phyloP scores from a whole-genome alignment of 2,113 vertebrate species.

The Solea solea region DNA sequence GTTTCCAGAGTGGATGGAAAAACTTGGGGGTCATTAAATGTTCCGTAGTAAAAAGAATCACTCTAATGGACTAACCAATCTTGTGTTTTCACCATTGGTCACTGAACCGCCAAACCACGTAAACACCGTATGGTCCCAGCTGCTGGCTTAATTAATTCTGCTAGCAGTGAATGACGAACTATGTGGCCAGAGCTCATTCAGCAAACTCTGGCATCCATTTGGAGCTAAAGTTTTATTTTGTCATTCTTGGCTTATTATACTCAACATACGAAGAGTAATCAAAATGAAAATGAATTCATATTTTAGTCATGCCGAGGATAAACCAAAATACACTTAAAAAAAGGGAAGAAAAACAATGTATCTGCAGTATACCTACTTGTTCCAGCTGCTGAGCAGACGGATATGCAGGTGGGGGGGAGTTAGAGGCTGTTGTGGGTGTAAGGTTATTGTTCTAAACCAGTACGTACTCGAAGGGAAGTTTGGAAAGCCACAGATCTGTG shows the following conservation, averaged over 20 bases:
- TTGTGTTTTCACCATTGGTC: slow-evolving; percentile 60
- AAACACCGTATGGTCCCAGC: slow-evolving; percentile 65
- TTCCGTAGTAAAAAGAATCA: slow-evolving; percentile 50
- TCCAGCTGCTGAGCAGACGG: slow-evolving; percentile 3
- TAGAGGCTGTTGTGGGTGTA: slow-evolving; percentile 4
- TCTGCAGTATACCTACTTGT: background rate
- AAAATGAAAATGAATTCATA: background rate
- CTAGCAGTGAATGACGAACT: slow-evolving; percentile 57
- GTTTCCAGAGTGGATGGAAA: slow-evolving; percentile 9
- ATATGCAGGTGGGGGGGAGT: slow-evolving; percentile 1
- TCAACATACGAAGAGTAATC: background rate
- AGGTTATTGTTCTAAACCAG: slow-evolving; percentile 17
- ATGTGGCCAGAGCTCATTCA: slow-evolving; percentile 22
- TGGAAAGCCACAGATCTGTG: slow-evolving; percentile 1
- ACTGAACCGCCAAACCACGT: slow-evolving; percentile 55
- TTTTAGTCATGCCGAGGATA: background rate
- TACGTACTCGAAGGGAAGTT: slow-evolving; percentile 1
- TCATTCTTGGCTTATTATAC: background rate
- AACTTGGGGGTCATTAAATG: slow-evolving; percentile 46
- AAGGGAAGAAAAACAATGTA: background rate
- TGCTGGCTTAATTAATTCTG: slow-evolving; percentile 62
- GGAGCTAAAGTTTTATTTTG: background rate
- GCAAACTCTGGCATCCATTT: slow-evolving; percentile 29
- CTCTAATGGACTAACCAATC: slow-evolving; percentile 58
- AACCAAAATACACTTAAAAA: background rate